A percentile compares a stretch with the other conserved stretches of the same genome.
Conservation (phyloP, 2,113 vertebrate species). For the Garra rufa region DNA sequence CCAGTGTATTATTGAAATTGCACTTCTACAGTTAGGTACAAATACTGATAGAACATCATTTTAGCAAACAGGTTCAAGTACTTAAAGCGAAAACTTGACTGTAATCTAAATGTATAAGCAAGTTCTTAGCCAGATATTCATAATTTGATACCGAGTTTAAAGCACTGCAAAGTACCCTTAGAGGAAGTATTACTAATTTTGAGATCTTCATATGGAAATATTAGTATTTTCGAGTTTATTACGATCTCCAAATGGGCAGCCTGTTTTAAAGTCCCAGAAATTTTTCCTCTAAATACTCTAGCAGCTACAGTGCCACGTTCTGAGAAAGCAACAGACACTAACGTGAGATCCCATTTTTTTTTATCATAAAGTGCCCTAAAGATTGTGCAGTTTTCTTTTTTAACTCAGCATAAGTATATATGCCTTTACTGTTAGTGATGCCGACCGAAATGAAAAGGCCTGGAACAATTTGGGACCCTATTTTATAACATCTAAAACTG, state of each 20-base stretch:
- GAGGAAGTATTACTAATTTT: conserved; percentile 27
- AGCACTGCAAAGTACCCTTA: conserved; percentile 38
- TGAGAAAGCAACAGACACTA: conserved; percentile 51
- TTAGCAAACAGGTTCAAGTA: conserved; percentile 59
- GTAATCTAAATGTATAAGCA: conserved; percentile 51
- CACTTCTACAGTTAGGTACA: conserved; percentile 50
- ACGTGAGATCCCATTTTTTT: conserved; percentile 57
- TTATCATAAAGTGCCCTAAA: conserved; percentile 80
- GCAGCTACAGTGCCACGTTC: conserved; percentile 55
- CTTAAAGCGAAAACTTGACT: conserved; percentile 58
- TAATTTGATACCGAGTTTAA: conserved; percentile 22
- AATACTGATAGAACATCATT: conserved; percentile 53
- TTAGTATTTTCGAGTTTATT: conserved; percentile 16
- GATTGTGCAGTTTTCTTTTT: conserved; percentile 76
- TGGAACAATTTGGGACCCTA: conserved; percentile 38
- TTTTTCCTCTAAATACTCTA: conserved; percentile 35
- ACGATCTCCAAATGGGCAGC: neutral
- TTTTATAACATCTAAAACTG: conserved; percentile 10
- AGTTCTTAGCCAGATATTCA: conserved; percentile 55
- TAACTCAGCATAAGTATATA: conserved; percentile 67
- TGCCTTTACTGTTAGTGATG: conserved; percentile 61
- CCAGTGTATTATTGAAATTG: conserved; percentile 57
- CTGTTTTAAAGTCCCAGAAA: neutral
- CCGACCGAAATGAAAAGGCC: conserved; percentile 64
- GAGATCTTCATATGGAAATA: conserved; percentile 22